These are phyloP conservation scores for Limonius californicus DNA, from an alignment of 1,140 invertebrate genomes.

Conservation along the genomic window DNA sequence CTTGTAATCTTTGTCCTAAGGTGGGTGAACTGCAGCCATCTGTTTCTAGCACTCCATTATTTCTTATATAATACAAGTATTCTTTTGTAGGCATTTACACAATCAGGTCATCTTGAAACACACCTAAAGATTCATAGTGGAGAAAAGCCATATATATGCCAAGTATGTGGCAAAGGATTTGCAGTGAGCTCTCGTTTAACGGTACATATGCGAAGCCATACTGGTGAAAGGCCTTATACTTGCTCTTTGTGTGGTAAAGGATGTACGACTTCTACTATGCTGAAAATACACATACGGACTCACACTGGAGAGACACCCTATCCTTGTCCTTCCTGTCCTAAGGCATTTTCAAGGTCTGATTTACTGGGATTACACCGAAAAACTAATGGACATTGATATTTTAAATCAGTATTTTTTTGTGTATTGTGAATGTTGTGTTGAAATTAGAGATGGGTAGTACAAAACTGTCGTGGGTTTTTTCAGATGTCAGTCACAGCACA, in stretches of 20 bases:
- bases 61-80: no score
- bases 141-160: slow-evolving; percentile 50
- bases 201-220: slow-evolving; percentile 60
- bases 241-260: slow-evolving; percentile 24
- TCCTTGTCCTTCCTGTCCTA: slow-evolving; percentile 45
- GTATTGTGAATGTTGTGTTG: no score
- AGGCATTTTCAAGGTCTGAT: slow-evolving; percentile 21
- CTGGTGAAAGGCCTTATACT: slow-evolving; percentile 41
- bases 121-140: slow-evolving; percentile 53
- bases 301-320: slow-evolving; percentile 78
- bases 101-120: slow-evolving; percentile 17
- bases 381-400: slow-evolving; percentile 17
- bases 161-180: slow-evolving; percentile 49
- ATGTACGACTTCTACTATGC: slow-evolving; percentile 22
- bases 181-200: slow-evolving; percentile 60
- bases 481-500: no score
- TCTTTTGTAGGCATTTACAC: slow-evolving; percentile 18
- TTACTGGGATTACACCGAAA: slow-evolving; percentile 17
- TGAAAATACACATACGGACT: slow-evolving; percentile 59
- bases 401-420: no score
- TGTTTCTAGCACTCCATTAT: no score
- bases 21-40: no score
- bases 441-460: no score
- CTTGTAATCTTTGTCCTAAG: slow-evolving; percentile 32
- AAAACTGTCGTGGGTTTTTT: no score